Percentiles rank a stretch among this genome's conserved stretches.
Conservation (phyloP, 2,113 vertebrate genomes). For the Nipponia nippon region DNA sequence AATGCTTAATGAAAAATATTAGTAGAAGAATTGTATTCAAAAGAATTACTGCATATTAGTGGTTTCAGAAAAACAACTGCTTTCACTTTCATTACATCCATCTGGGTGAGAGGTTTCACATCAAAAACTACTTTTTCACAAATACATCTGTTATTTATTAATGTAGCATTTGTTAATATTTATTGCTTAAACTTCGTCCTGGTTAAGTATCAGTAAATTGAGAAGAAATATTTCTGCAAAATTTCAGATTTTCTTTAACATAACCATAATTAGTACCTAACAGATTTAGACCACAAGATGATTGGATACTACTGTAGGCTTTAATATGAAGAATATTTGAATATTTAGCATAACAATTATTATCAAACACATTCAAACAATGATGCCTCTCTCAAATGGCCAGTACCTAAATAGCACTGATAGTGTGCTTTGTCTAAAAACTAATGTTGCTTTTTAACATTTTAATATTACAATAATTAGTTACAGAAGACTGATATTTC, state of each 20-base stretch:
- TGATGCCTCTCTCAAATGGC: background rate
- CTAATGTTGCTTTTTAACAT: background rate
- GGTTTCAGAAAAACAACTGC: background rate
- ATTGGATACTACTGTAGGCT: background rate
- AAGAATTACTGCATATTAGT: background rate
- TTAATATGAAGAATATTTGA: background rate
- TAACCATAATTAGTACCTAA: background rate
- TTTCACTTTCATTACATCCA: background rate
- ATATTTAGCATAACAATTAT: background rate
- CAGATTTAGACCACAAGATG: background rate
- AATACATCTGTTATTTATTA: background rate
- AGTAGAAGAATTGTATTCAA: background rate
- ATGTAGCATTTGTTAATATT: background rate
- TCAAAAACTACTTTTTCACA: background rate
- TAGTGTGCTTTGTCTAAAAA: background rate
- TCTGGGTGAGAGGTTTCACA: background rate
- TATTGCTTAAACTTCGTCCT: background rate
- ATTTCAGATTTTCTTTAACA: background rate
- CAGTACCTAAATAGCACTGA: background rate
- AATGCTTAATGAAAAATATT: background rate
- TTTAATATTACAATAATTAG: background rate
- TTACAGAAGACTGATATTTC: background rate
- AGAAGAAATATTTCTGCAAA: background rate
- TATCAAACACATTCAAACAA: background rate
- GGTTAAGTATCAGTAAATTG: background rate